These are phyloP conservation scores for Cerastis leucographa DNA, from an alignment of 2,888 invertebrate genomes.

Conservation along the genomic window DNA sequence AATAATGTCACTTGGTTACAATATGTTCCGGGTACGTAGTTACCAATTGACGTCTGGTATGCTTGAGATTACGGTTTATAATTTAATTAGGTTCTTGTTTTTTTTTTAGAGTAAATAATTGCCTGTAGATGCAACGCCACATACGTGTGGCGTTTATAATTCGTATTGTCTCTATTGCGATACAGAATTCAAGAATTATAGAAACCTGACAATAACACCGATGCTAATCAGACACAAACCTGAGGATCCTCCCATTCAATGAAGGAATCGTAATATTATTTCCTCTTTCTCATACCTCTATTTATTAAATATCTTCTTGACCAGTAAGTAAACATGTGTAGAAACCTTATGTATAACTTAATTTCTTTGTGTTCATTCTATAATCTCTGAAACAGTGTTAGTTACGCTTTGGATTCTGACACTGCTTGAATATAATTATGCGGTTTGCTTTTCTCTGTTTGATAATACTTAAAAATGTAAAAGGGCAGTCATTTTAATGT, in stretches of 20 bases:
- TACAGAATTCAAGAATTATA: background rate
- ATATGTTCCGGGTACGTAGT: slow-evolving; percentile 21
- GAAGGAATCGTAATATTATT: background rate
- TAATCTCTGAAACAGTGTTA: background rate
- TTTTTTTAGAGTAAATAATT: background rate
- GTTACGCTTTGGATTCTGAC: background rate
- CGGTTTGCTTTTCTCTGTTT: background rate
- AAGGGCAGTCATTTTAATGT: background rate
- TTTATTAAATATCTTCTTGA: background rate
- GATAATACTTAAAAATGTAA: background rate
- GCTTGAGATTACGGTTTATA: background rate
- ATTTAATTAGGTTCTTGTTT: background rate
- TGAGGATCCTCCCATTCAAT: background rate
- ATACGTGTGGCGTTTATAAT: background rate
- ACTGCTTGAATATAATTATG: background rate
- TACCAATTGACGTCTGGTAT: background rate
- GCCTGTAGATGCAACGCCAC: background rate
- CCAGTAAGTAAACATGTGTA: background rate
- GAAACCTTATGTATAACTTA: background rate
- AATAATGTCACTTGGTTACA: slow-evolving; percentile 43
- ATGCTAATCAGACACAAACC: background rate
- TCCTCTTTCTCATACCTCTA: background rate
- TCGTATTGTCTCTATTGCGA: background rate
- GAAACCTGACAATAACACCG: background rate
- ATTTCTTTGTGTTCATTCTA: background rate